Percentiles rank a stretch among this genome's conserved stretches.
These are phyloP conservation scores for Tapera naevia DNA, from an alignment of 2,797 vertebrate genomes.

Conservation along the genomic window DNA sequence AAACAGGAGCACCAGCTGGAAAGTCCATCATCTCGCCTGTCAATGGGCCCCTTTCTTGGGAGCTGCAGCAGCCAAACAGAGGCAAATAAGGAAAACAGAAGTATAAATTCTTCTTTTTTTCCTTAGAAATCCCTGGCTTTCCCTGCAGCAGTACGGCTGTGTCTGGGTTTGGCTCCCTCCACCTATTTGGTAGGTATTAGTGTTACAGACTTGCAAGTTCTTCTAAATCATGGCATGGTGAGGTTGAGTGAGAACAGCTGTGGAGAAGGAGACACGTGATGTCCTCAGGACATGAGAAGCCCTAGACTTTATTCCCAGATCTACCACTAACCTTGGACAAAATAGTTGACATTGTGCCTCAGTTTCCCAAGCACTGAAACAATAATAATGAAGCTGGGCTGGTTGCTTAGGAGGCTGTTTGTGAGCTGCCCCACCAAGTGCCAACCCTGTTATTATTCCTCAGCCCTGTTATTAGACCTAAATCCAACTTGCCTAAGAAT, in stretches of 20 bases:
- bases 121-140: not conserved
- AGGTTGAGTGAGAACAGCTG: not conserved
- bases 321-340: not conserved
- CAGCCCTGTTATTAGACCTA: slow-evolving; percentile 38
- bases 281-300: not conserved
- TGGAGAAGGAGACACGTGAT: not conserved
- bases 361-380: slow-evolving; percentile 59
- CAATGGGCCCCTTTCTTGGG: slow-evolving; percentile 2
- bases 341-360: slow-evolving; percentile 34
- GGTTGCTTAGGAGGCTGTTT: slow-evolving; percentile 36
- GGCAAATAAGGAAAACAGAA: slow-evolving; percentile 46
- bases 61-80: not conserved
- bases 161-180: not conserved
- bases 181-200: not conserved
- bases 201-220: not conserved
- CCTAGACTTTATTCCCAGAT: not conserved
- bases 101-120: not conserved
- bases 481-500: slow-evolving; percentile 36
- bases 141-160: not conserved
- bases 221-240: not conserved
- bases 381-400: slow-evolving; percentile 21
- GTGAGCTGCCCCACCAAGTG: not conserved
- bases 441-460: slow-evolving; percentile 59
- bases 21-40: not conserved
- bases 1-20: not conserved